Percentiles rank a stretch among this genome's conserved stretches.
Conservation (phyloP, 2,888 invertebrate genomes). For the Hybos culiciformis region DNA sequence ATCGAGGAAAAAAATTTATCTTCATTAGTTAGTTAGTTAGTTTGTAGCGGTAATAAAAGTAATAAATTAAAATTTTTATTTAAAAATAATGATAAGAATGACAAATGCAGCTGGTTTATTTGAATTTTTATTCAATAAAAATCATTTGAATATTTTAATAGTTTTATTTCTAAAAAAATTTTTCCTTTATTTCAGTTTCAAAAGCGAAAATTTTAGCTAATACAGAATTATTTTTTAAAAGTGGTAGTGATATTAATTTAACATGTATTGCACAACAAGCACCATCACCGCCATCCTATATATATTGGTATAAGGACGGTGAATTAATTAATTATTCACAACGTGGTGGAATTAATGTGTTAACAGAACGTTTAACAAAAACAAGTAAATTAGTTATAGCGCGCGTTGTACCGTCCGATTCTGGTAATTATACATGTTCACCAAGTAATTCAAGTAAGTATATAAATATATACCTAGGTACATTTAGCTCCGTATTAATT, state of each 20-base stretch:
- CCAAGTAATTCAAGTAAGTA: slow-evolving; percentile 60
- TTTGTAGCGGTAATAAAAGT: no score
- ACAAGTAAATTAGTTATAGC: slow-evolving; percentile 76
- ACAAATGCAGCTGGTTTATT: no score
- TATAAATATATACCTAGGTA: no score
- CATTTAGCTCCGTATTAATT: no score
- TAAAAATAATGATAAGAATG: no score
- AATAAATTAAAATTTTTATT: no score
- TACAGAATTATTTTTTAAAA: slow-evolving; percentile 73
- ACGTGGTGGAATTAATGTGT: slow-evolving; percentile 72
- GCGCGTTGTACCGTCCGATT: slow-evolving; percentile 62
- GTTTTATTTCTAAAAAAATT: no score
- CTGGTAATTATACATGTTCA: slow-evolving; percentile 82
- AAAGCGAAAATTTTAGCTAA: slow-evolving; percentile 79
- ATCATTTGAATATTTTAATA: not conserved
- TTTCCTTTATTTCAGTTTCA: slow-evolving; percentile 47
- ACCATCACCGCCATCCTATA: slow-evolving; percentile 50
- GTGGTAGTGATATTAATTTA: slow-evolving; percentile 83
- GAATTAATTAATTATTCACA: slow-evolving; percentile 73
- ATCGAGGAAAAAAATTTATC: no score
- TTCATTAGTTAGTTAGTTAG: no score
- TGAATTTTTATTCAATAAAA: no score
- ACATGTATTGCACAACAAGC: slow-evolving; percentile 73
- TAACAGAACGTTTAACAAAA: slow-evolving; percentile 72
- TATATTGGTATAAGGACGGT: slow-evolving; percentile 74